Base-by-base conservation (phyloP, 2,888 invertebrate genomes). In the Syrphus vitripennis region DNA sequence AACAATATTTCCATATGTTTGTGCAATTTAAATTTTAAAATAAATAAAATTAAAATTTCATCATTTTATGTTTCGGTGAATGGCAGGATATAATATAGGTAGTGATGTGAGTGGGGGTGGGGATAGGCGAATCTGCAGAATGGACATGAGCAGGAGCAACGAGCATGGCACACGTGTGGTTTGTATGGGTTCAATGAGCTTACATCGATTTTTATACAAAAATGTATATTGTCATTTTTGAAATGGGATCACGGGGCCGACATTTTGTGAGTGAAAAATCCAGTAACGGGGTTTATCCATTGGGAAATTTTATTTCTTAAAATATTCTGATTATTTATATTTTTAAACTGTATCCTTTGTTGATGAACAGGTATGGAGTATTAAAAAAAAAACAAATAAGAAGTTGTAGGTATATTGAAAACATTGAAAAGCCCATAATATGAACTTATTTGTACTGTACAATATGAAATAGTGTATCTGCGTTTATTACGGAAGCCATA, bases 11-110 rank as follows among this genome's bases (percentile, higher is more conserved):
- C 12, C 77, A 72, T 77, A 61, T 83, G 77, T 69, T 67, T 65
- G 40, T 53, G 67, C 70, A 77, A 72, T 77, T 77, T 71, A 67
- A 83, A 72, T 59, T 83, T 83, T 59, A 72, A 83, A 72, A 67
- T 78, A 83, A 77, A 77, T 77, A 77, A 83, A 83, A 83, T 83
- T 83, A 83, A 77, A 78, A 76, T 71, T 82, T 70, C 76, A 76
- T 77, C 67, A 67, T 53, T 65, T 75, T 75, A 31, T 70, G 26
- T 31, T 63, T 63, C 37, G 59, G 16, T 24, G n/a, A 34, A 67
- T 37, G 42, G 19, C 31, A 16, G 67, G 19, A 63, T 34, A 57
- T 12, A 3, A 9, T 19, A 10, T 19, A 21, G 48, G 10, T 9
- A 48, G 9, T 48, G 10, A 10, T 21, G 2, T 0, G 6, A 19